Evolutionary conservation across 2,113 vertebrate species (phyloP), one percentile per base, ranked within the genome.

Genomic region (Lota lota): DNA sequence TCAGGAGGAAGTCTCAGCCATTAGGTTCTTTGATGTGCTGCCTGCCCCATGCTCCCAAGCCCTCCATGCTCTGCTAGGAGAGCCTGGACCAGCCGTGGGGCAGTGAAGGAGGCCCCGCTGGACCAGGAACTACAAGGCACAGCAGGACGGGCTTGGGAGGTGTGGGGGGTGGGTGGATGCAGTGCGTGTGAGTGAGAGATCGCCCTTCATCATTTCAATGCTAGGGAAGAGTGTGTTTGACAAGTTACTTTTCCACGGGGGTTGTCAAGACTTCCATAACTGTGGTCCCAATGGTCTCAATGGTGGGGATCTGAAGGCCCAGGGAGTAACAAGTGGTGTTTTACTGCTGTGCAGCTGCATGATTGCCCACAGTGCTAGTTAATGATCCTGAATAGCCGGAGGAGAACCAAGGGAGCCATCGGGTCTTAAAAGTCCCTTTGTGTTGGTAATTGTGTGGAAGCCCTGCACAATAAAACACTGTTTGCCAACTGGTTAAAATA

Each of bases 71-170:
- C 54, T 20, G 51, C 24, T 58, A 21, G 22, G 17, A 68, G 68
- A 22, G 66, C 62, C 66, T 12, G 59, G 14, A 21, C 1, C 36
- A 74, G 61, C 16, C 40, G 65, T 53, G 18, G 63, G 20, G 28
- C 21, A 24, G 73, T 61, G 20, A 67, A 82, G 22, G 4, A 81
- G 83, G 87, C 81, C 81, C 78, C 63, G 72, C 61, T 69, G 24
- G n/a, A 17, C 22, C 64, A 53, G 74, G 64, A 40, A 0, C 62
- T 53, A 53, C n/a, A 56, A 20, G 58, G 59, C 22, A 12, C 21
- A 22, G 18, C n/a, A 15, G 21, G 21, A 4, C 21, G 5, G 12
- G 22, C 56, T 17, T n/a, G 53, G n/a, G 53, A 5, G 17, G 1
- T 17, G 53, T n/a, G 53, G 53, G 70, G 18, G 1, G n/a, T 36